phyloP scores from a whole-genome alignment of 2,113 vertebrate genomes.

The Heterotilapia buettikoferi region DNA sequence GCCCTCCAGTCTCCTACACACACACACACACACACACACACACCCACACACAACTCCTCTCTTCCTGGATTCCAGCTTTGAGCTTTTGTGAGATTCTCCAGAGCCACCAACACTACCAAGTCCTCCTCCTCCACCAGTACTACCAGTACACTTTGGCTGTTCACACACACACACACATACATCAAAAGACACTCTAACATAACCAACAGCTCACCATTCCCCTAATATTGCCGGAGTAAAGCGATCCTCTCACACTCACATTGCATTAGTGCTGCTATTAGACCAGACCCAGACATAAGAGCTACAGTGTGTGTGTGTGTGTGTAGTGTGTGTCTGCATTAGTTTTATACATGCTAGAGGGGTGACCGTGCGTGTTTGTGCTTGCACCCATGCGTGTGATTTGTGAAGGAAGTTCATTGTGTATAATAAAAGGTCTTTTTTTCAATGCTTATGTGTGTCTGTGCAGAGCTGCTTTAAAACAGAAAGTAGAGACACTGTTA shows the following conservation, averaged over 20 bases:
- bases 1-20: not conserved
- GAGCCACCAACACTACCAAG: conserved; percentile 37
- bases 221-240: conserved; percentile 51
- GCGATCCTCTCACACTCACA: conserved; percentile 56
- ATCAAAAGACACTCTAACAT: conserved; percentile 49
- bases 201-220: conserved; percentile 36
- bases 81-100: conserved; percentile 63
- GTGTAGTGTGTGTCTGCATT: not conserved
- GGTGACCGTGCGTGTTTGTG: conserved; percentile 19
- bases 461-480: not conserved
- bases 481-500: conserved; percentile 39
- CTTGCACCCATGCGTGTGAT: conserved; percentile 20
- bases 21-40: not conserved
- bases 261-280: conserved; percentile 62
- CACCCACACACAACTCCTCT: conserved; percentile 5
- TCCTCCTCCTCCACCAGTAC: conserved; percentile 31
- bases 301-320: conserved; percentile 2
- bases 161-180: not conserved
- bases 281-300: conserved; percentile 51
- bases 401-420: conserved; percentile 14
- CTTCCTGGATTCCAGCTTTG: conserved; percentile 54
- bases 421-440: not conserved
- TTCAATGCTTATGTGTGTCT: not conserved
- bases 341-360: not conserved
- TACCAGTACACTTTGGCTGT: conserved; percentile 20